Conservation (phyloP, 2,888 invertebrate genomes). For the Eilema caniola region DNA sequence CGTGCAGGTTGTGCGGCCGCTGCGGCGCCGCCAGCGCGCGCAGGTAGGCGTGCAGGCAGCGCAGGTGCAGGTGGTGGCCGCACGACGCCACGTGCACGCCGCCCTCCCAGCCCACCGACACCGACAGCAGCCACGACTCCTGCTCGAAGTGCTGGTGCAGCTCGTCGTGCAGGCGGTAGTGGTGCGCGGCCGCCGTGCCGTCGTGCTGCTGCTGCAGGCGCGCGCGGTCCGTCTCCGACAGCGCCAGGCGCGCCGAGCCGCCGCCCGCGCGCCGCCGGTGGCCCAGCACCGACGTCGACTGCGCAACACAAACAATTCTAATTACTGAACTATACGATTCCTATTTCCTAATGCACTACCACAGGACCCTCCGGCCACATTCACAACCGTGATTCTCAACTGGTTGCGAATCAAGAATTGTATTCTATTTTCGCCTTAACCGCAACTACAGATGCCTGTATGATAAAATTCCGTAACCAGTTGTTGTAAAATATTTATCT, state of each 20-base stretch:
- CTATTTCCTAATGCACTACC: not conserved
- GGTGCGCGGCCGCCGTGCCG: slow-evolving; percentile 91
- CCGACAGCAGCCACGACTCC: slow-evolving; percentile 91
- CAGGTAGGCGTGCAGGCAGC: slow-evolving; percentile 97
- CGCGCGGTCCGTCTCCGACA: slow-evolving; percentile 85
- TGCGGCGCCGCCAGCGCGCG: slow-evolving; percentile 93
- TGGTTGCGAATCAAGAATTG: too few species aligned
- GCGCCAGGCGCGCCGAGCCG: slow-evolving; percentile 75
- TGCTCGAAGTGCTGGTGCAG: slow-evolving; percentile 90
- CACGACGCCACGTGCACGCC: slow-evolving; percentile 98
- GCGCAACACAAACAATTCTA: slow-evolving; percentile 26
- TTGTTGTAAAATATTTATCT: too few species aligned
- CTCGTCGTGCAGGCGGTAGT: slow-evolving; percentile 92
- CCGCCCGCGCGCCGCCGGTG: slow-evolving; percentile 85
- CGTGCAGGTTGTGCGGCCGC: slow-evolving; percentile 90
- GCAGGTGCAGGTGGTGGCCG: slow-evolving; percentile 98
- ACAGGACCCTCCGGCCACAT: too few species aligned
- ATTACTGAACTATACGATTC: too few species aligned
- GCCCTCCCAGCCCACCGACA: slow-evolving; percentile 95
- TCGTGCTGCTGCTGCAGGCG: slow-evolving; percentile 78
- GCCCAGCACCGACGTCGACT: slow-evolving; percentile 95
- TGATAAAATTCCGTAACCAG: too few species aligned
- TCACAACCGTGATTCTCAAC: too few species aligned
- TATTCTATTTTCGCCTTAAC: too few species aligned
- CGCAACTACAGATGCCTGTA: too few species aligned